Evolutionary conservation across 2,888 invertebrate species (phyloP).

Genomic region (Laothoe populi): DNA sequence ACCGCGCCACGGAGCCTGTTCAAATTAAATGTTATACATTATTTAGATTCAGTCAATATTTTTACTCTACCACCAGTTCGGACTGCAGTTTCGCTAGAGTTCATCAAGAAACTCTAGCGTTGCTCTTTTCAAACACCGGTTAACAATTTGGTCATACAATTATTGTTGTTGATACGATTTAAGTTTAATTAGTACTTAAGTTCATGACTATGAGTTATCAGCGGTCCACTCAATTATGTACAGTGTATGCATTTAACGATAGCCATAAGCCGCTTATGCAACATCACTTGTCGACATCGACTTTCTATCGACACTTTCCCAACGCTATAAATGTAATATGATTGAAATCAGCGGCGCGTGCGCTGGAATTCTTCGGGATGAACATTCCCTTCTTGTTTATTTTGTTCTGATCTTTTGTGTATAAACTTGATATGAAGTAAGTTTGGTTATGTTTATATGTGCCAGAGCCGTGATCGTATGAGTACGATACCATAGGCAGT

Average conservation of each 20-base stretch:
- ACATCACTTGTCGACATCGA: slow-evolving; percentile 11
- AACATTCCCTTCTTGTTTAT: slow-evolving; percentile 13
- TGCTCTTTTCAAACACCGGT: too few species aligned
- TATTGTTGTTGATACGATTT: too few species aligned
- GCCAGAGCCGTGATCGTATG: background rate
- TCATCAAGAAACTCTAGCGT: too few species aligned
- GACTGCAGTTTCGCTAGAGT: too few species aligned
- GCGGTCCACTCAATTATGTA: background rate
- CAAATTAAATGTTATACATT: too few species aligned
- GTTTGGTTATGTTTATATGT: background rate
- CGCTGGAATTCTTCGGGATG: slow-evolving; percentile 24
- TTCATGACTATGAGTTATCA: background rate
- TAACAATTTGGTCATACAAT: too few species aligned
- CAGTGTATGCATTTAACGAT: background rate
- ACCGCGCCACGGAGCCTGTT: too few species aligned
- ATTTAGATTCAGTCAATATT: too few species aligned
- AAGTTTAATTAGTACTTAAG: too few species aligned
- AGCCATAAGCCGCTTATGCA: background rate
- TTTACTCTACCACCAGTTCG: too few species aligned
- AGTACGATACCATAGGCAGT: background rate
- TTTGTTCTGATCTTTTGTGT: slow-evolving; percentile 17
- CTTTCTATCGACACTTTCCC: slow-evolving; percentile 6
- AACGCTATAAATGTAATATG: slow-evolving; percentile 14
- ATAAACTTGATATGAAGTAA: background rate
- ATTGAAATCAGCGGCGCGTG: slow-evolving; percentile 25